Conservation (phyloP, 1,140 invertebrate species). For the Lepidotrigona ventralis region DNA sequence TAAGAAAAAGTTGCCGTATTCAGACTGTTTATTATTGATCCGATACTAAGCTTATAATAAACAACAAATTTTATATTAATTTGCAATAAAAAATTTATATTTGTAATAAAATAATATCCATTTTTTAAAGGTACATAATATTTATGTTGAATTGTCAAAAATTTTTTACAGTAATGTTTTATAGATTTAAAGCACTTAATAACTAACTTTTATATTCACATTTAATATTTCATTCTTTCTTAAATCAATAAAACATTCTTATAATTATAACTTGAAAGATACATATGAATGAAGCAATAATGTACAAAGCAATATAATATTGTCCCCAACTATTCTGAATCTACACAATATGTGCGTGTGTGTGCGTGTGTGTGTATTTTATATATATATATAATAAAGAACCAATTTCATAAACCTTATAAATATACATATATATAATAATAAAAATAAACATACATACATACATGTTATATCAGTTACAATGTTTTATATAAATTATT, state of each 20-base stretch:
- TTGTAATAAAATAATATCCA: background rate
- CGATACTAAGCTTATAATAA: background rate
- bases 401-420: slow-evolving; percentile 20
- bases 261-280: slow-evolving; percentile 30
- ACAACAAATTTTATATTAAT: slow-evolving; percentile 3
- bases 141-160: background rate
- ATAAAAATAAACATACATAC: background rate
- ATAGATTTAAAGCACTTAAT: slow-evolving; percentile 45
- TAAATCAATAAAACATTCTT: slow-evolving; percentile 37
- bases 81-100: slow-evolving; percentile 1
- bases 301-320: slow-evolving; percentile 51
- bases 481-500: slow-evolving; percentile 19
- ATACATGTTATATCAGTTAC: slow-evolving; percentile 19
- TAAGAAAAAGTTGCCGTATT: no score
- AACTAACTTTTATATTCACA: slow-evolving; percentile 58
- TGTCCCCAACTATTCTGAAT: slow-evolving; percentile 6
- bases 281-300: slow-evolving; percentile 41
- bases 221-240: slow-evolving; percentile 33
- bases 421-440: slow-evolving; percentile 8
- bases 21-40: no score
- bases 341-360: background rate
- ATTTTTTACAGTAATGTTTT: slow-evolving; percentile 25
- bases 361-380: background rate
- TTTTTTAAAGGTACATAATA: slow-evolving; percentile 2
- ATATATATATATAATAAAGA: slow-evolving; percentile 16